Base-by-base conservation (phyloP, 2,113 vertebrate species). In the Eurystomus gularis region DNA sequence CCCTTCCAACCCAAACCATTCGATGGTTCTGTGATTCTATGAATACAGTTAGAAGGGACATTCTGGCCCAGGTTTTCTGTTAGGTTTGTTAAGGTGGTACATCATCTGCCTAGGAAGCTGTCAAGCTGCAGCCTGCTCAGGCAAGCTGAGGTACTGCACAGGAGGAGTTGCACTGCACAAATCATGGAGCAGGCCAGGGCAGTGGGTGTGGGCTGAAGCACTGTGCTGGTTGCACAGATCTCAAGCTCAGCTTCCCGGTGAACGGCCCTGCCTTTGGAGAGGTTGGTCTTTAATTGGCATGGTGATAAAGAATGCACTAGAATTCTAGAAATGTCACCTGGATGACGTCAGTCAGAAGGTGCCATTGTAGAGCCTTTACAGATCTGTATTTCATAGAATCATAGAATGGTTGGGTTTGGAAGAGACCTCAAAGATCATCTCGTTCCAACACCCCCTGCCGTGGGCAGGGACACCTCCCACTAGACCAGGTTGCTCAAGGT, bases 81-180 rank as follows among this genome's bases (percentile, higher is more conserved):
- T 60, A 42, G 26, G 16, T 28, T 84, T 93, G 25, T 29, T 37
- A 14, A 55, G 46, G 44, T 13, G 31, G 12, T 73, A 33, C 37
- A 37, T 42, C 12, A 25, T 13, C 25, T 52, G 64, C 18, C 33
- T 25, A 46, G 57, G 57, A 54, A 58, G 21, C 37, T 40, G 1
- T 17, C 6, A 52, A 17, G 75, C 25, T 46, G 17, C 35, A 28
- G 48, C 24, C 15, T 61, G 58, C 49, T 57, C 13, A 28, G 54
- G 29, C 33, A 26, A 19, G 64, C n/a, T 40, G n/a, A 3, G 1
- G 1, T 11, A 8, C 9, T 28, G 19, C 12, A 2, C 6, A 5
- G 11, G 54, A 44, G 49, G 28, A 51, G 55, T 51, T 20, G 33
- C 1, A 1, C 4, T 70, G 33, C 26, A 28, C 20, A 16, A 19